Evolutionary conservation across 2,797 vertebrate genomes (phyloP).

Genomic region (Enteromius treurensis): DNA sequence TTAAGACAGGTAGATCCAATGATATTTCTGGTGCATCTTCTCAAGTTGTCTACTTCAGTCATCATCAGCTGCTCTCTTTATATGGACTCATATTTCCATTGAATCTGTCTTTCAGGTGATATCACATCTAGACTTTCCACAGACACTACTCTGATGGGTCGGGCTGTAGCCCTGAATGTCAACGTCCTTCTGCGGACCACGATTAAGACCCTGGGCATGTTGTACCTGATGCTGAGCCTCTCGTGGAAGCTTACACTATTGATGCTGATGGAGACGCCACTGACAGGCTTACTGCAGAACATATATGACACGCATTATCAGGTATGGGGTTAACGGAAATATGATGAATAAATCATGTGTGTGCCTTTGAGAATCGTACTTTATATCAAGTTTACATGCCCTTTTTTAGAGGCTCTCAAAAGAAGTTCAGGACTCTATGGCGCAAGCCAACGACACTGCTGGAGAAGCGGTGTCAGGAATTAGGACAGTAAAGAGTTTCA

Average conservation of each 20-base stretch:
- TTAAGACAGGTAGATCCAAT: constrained; percentile 68
- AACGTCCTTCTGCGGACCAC: constrained; percentile 83
- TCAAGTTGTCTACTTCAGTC: not conserved
- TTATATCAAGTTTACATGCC: not conserved
- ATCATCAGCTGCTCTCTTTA: not conserved
- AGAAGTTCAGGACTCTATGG: constrained; percentile 79
- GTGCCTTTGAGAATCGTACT: not conserved
- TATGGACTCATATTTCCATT: not conserved
- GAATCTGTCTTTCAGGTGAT: constrained; percentile 71
- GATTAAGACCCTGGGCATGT: constrained; percentile 74
- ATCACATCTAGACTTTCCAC: constrained; percentile 81
- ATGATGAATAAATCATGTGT: not conserved
- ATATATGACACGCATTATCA: constrained; percentile 75
- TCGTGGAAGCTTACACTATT: constrained; percentile 82
- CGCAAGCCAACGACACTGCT: constrained; percentile 76
- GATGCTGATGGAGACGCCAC: constrained; percentile 74
- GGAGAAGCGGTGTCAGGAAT: constrained; percentile 78
- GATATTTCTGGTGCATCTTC: not conserved
- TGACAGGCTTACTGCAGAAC: constrained; percentile 79
- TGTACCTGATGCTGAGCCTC: constrained; percentile 79
- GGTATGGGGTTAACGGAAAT: constrained; percentile 67
- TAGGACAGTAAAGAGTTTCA: constrained; percentile 81
- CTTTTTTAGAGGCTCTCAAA: constrained; percentile 71
- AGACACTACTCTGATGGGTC: constrained; percentile 77
- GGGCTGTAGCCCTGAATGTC: constrained; percentile 74